A percentile compares a stretch with the other conserved stretches of the same genome.
Evolutionary conservation across 2,797 vertebrate species (phyloP).

Genomic region (Spinibarbus caldwelli): DNA sequence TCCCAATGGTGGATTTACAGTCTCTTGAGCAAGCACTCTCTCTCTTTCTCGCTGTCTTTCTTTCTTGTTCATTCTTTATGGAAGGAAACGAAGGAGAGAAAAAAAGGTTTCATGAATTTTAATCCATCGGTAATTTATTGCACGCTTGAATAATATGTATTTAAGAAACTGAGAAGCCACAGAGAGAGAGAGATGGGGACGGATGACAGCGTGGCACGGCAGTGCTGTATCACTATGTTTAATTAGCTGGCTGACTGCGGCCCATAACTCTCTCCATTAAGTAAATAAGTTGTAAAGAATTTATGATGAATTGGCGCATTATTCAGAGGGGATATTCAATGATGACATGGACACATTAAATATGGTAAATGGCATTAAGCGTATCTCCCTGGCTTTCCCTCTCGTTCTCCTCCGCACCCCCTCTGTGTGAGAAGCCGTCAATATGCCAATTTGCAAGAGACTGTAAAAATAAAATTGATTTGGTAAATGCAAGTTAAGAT

Average conservation of each 20-base stretch:
- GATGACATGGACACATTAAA: constrained; percentile 99
- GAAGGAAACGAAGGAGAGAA: constrained; percentile 65
- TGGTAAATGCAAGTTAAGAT: constrained; percentile 98
- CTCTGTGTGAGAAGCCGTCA: constrained; percentile 82
- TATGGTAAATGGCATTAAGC: constrained; percentile 95
- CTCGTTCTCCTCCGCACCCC: constrained; percentile 57
- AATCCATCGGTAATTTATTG: constrained; percentile 78
- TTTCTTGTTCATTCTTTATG: constrained; percentile 59
- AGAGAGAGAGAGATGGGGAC: constrained; percentile 59
- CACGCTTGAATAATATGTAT: constrained; percentile 79
- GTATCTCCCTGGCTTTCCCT: constrained; percentile 46
- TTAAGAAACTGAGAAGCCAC: constrained; percentile 72
- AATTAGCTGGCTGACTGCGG: constrained; percentile 89
- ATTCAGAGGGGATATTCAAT: constrained; percentile 92
- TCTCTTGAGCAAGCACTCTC: constrained; percentile 64
- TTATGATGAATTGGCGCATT: constrained; percentile 98
- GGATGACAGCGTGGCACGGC: constrained; percentile 78
- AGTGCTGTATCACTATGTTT: constrained; percentile 90
- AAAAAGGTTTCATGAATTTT: constrained; percentile 80
- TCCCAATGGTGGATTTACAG: constrained; percentile 70
- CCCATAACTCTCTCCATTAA: constrained; percentile 97
- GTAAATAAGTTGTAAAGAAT: constrained; percentile 98
- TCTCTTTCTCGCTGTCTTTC: constrained; percentile 55
- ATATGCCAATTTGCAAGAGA: constrained; percentile 97
- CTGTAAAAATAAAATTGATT: constrained; percentile 99